Base-by-base conservation (phyloP, 2,113 vertebrate species). In the Amblyopsis rosae region DNA sequence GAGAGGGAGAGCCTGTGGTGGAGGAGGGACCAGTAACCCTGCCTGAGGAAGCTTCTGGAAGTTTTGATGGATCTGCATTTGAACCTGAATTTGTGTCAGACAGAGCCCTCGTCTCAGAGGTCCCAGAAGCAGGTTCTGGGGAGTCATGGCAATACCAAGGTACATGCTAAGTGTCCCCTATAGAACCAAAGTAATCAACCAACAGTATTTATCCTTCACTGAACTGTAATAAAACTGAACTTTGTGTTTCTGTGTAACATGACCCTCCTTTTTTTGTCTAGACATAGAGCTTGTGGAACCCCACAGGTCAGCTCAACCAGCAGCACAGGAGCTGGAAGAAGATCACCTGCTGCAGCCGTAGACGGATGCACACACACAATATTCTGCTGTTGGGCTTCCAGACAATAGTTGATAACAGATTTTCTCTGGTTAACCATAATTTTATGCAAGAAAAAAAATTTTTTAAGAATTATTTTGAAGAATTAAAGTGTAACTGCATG, bases 41-140 rank as follows among this genome's bases (percentile, higher is more conserved):
- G 33, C 3, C 12, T 1, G 83, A 82, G 6, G 77, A 83, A 0
- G 79, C 82, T 9, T 90, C 87, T 64, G 88, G 80, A 15, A 19
- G 3, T 48, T 77, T 55, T 54, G 88, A 88, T 69, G 85, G 87
- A 12, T 91, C 80, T 73, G 82, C 46, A 62, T 8, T 0, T 57
- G 75, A 62, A 6, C 8, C 47, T 65, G 17, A 1, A 1, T 53
- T 16, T 2, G 12, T 53, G 3, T 70, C 33, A 1, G 79, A 81
- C 59, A 8, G 6, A 19, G 12, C 45, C n/a, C 33, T 2, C 59
- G 86, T 82, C 57, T 90, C 88, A 15, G 83, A 82, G 0, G 67
- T 66, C 1, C 9, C 67, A 59, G 76, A 62, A n/a, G 65, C 51
- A 70, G 19, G 46, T 26, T 11, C 50, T 50, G 32, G n/a, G 1